Evolutionary conservation across 2,113 vertebrate species (phyloP).

Genomic region (Elephas maximus): DNA sequence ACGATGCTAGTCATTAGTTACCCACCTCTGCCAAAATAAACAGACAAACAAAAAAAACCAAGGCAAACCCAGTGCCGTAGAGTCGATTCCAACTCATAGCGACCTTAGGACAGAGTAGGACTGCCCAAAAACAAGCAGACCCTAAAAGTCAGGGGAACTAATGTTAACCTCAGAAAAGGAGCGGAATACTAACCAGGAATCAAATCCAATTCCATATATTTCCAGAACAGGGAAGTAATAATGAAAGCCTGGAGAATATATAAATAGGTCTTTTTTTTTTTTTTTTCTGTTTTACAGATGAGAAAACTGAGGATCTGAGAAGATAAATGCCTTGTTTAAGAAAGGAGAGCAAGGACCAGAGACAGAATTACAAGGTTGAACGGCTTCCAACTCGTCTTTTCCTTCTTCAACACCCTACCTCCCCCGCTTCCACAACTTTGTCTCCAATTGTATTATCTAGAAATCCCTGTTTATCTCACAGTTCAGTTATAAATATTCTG

Average conservation of each 20-base stretch:
- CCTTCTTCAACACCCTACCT: background rate
- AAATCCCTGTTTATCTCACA: accelerated
- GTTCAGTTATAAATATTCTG: background rate
- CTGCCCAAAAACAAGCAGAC: background rate
- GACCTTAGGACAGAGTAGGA: too few relatives aligned
- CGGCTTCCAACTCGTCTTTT: background rate
- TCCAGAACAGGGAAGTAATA: background rate
- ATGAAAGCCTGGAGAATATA: background rate
- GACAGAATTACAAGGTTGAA: too few relatives aligned
- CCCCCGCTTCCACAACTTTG: background rate
- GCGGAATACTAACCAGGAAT: background rate
- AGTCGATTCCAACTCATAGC: too few relatives aligned
- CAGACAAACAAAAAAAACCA: background rate
- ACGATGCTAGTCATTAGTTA: background rate
- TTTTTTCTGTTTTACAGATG: background rate
- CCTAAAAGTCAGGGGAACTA: background rate
- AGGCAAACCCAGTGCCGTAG: too few relatives aligned
- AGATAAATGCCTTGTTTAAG: background rate
- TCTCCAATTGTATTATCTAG: background rate
- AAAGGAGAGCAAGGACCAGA: background rate
- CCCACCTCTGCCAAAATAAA: background rate
- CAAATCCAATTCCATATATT: background rate
- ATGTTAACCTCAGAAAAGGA: background rate
- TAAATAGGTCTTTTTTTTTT: background rate
- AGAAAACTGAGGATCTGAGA: background rate